Percentiles rank a stretch among this genome's conserved stretches.
Conservation (phyloP, 2,888 invertebrate genomes). For the Lepidochrysops patricia region DNA sequence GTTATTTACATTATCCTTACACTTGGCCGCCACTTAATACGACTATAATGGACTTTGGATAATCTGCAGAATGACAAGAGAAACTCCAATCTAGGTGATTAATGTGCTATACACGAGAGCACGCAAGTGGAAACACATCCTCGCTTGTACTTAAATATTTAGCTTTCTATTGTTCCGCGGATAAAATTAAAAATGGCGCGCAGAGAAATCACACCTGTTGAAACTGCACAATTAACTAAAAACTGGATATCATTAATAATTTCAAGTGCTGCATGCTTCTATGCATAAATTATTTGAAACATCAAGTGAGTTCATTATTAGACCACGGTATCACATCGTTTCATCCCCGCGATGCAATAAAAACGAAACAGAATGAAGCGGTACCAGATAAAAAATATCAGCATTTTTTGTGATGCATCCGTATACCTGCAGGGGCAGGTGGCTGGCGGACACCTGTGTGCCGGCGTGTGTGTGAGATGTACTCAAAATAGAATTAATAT, state of each 20-base stretch:
- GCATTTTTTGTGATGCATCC: background rate
- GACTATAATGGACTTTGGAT: background rate
- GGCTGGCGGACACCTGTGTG: background rate
- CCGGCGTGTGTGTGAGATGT: too few relatives aligned
- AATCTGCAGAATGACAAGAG: constrained; percentile 5
- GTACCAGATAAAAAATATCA: background rate
- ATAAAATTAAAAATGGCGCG: background rate
- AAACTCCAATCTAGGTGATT: background rate
- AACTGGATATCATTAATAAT: background rate
- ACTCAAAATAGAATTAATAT: background rate
- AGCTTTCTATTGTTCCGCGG: background rate
- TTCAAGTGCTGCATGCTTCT: too few relatives aligned
- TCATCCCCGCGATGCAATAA: background rate
- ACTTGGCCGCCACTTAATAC: background rate
- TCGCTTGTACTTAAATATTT: constrained; percentile 6
- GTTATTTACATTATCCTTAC: background rate
- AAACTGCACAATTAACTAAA: background rate
- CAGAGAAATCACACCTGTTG: constrained; percentile 1
- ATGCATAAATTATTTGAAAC: too few relatives aligned
- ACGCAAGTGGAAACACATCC: constrained; percentile 11
- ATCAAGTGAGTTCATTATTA: too few relatives aligned
- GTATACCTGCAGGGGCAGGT: background rate
- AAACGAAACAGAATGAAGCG: background rate
- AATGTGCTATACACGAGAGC: background rate
- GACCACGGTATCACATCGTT: background rate